Base-by-base conservation (phyloP, 2,797 vertebrate species). In the Sus cebifrons region DNA sequence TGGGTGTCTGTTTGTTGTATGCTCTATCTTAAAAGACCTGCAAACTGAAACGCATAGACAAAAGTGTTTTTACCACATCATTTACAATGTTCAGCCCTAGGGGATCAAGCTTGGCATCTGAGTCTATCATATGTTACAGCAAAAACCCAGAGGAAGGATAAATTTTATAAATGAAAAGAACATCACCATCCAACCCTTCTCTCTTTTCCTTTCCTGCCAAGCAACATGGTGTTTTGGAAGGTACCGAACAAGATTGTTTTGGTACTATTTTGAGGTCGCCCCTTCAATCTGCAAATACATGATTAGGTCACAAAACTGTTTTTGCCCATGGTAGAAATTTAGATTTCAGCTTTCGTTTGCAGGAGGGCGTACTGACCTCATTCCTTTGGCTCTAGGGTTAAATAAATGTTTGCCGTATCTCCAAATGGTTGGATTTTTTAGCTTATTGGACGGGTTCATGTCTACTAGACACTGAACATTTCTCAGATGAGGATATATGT, bases 291-390 rank as follows among this genome's bases (percentile, higher is more conserved):
- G 32, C n/a, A 70, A 77, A 44, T 10, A n/a, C 77, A 17, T 67
- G 65, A 85, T 79, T 79, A 79, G 88, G 25, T n/a, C 77, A 70
- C 70, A 49, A 2, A 77, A 77, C 86, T 78, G 74, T 36, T 91
- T 96, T 73, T 86, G 21, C 58, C 64, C 5, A 0, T 62, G 67
- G 40, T 40, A 49, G 29, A 95, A 79, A 88, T 87, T n/a, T 79
- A 67, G 93, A 54, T 95, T 92, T 96, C 67, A 93, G 5, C 36
- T 79, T 10, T 75, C 12, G 84, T 96, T 96, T 90, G 36, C 4
- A 54, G 27, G 60, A 88, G 60, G 82, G 1, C n/a, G 68, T 44
- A 52, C 58, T 64, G 64, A 78, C 49, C 27, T 23, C 14, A n/a
- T 78, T 94, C 70, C 29, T 84, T 95, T 89, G 67, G 36, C 29